Base-by-base conservation (phyloP, 2,797 vertebrate genomes). In the Coilia nasus region DNA sequence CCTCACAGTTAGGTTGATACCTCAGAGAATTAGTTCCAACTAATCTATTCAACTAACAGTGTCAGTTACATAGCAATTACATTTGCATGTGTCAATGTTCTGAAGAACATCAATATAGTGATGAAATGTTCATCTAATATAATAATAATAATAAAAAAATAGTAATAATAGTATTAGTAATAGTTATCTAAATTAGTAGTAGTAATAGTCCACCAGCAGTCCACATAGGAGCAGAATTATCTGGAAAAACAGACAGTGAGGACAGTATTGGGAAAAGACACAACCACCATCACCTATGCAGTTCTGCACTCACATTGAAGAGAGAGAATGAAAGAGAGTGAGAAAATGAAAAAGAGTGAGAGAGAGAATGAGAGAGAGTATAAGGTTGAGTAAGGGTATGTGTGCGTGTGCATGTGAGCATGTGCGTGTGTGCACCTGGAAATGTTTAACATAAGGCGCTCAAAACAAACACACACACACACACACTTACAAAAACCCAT, bases 251-350 rank as follows among this genome's bases (percentile, higher is more conserved):
- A 4, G 1, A 57, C 15, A 57, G 57, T 59, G 17, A 59, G 57
- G 57, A 17, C 17, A 59, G 60, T 23, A 10, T 62, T 0, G 7
- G 23, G 60, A 25, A n/a, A 62, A 10, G 11, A 62, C 60, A 62
- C 60, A 3, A 62, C 1, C 25, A 23, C 23, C 11, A 10, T 31
- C 62, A 67, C 14, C 62, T 67, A 67, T 31, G 12, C 14, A 67
- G 7, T 15, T 64, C 62, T 14, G 28, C 44, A 35, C 28, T 85
- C 60, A 82, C 62, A 23, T 35, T 28, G n/a, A 4, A 10, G n/a
- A 25, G 60, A 67, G 81, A 15, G 85, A 50, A 67, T 56, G 83
- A 83, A 80, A 81, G 78, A 87, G 81, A 85, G 87, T 87, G 83
- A 87, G 75, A 84, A 56, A 78, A 71, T 15, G 57, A 59, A 10